phyloP scores from a whole-genome alignment of 2,113 vertebrate species.

The Piprites chloris region DNA sequence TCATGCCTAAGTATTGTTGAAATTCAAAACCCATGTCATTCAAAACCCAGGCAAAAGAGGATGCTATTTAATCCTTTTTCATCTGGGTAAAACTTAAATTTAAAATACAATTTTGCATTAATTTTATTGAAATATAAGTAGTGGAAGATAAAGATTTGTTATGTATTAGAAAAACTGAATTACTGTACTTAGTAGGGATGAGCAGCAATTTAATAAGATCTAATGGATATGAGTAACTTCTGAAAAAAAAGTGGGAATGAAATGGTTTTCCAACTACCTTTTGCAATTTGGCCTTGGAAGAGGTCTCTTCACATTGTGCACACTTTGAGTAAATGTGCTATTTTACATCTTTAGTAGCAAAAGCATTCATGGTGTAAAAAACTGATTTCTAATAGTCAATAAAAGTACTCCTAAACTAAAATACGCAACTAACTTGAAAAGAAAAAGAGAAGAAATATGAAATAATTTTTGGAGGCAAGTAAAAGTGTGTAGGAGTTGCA shows the following conservation, averaged over 20 bases:
- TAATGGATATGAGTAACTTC: background rate
- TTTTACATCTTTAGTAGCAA: background rate
- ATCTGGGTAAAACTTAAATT: background rate
- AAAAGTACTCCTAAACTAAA: background rate
- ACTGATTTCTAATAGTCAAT: background rate
- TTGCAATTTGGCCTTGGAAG: background rate
- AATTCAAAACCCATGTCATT: too few relatives aligned
- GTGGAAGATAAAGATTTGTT: background rate
- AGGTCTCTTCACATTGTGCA: background rate
- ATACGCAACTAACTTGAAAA: background rate
- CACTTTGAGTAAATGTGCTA: background rate
- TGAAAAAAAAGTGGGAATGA: background rate
- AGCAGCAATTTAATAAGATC: background rate
- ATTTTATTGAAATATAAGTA: background rate
- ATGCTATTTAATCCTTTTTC: background rate
- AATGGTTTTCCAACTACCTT: background rate
- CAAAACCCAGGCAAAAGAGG: background rate
- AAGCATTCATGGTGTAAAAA: background rate
- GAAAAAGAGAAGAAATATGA: background rate
- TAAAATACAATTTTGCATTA: background rate
- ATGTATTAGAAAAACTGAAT: background rate
- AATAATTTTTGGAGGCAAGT: background rate
- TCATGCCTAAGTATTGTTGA: background rate
- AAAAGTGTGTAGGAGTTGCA: constrained; percentile 4
- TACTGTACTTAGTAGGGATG: background rate